phyloP scores from a whole-genome alignment of 1,140 invertebrate species.

The Sitobion miscanthi region DNA sequence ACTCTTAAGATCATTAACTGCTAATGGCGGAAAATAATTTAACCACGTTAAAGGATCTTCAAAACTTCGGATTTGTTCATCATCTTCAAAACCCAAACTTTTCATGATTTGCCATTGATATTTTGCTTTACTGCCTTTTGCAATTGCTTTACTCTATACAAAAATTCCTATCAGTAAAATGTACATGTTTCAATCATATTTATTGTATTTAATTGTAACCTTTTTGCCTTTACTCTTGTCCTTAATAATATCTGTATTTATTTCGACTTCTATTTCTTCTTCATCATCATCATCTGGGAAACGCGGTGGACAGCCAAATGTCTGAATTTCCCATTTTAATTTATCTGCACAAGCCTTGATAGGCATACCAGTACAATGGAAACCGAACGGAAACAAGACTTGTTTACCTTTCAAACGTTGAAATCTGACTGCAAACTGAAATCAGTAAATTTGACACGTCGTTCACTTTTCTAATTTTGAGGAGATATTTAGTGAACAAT shows the following conservation, averaged over 20 bases:
- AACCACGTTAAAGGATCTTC: slow-evolving; percentile 92
- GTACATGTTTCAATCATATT: neutral
- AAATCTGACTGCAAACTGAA: slow-evolving; percentile 88
- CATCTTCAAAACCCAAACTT: slow-evolving; percentile 83
- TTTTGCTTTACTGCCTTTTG: slow-evolving; percentile 87
- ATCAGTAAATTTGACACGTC: slow-evolving; percentile 49
- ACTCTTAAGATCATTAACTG: slow-evolving; percentile 82
- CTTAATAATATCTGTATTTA: slow-evolving; percentile 71
- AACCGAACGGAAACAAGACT: slow-evolving; percentile 96
- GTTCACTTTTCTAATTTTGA: slow-evolving; percentile 55
- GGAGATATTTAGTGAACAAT: neutral
- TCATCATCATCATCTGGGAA: slow-evolving; percentile 75
- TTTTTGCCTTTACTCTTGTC: slow-evolving; percentile 99
- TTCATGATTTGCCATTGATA: slow-evolving; percentile 99
- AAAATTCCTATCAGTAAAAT: slow-evolving; percentile 56
- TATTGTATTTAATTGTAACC: slow-evolving; percentile 63
- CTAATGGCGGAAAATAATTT: slow-evolving; percentile 92
- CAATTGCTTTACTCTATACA: slow-evolving; percentile 88
- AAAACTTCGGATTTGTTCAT: slow-evolving; percentile 90
- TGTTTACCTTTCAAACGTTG: slow-evolving; percentile 89
- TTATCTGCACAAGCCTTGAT: slow-evolving; percentile 99
- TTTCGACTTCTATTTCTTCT: slow-evolving; percentile 64
- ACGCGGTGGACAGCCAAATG: slow-evolving; percentile 90
- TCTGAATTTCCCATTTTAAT: slow-evolving; percentile 89
- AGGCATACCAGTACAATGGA: slow-evolving; percentile 98